A percentile compares a stretch with the other conserved stretches of the same genome.
phyloP scores from a whole-genome alignment of 2,888 invertebrate genomes.

The Hofmannophila pseudospretella region DNA sequence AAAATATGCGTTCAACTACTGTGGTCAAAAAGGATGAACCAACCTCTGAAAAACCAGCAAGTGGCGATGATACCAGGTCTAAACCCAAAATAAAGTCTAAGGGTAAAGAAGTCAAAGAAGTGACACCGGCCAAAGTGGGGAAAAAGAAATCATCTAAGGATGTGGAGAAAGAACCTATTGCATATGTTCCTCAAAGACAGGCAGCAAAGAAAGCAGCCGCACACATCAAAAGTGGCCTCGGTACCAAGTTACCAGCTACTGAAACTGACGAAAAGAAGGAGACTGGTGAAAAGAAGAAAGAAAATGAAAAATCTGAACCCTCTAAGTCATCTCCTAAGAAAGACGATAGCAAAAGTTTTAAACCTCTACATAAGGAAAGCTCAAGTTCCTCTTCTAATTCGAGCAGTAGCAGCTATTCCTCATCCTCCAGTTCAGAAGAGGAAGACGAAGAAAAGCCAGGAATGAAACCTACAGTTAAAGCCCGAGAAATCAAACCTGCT shows the following conservation, averaged over 20 bases:
- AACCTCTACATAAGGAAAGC: constrained; percentile 48
- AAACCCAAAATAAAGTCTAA: constrained; percentile 66
- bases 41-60: constrained; percentile 42
- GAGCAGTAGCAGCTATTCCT: constrained; percentile 76
- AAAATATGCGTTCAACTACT: constrained; percentile 87
- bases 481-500: constrained; percentile 62
- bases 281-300: constrained; percentile 51
- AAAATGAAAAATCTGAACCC: constrained; percentile 46
- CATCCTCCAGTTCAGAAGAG: constrained; percentile 80
- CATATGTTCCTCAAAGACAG: constrained; percentile 93
- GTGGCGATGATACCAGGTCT: constrained; percentile 50
- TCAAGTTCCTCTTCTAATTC: constrained; percentile 75
- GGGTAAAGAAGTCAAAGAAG: constrained; percentile 55
- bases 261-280: constrained; percentile 43
- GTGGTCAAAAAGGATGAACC: constrained; percentile 62
- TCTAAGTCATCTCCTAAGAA: constrained; percentile 61
- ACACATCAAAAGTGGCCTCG: constrained; percentile 89
- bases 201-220: constrained; percentile 95
- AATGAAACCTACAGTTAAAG: constrained; percentile 60
- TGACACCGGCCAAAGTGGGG: constrained; percentile 54
- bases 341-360: constrained; percentile 57
- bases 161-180: constrained; percentile 81
- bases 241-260: constrained; percentile 65
- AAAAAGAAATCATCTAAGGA: constrained; percentile 75
- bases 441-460: constrained; percentile 59